These are phyloP conservation scores for Ciconia maguari DNA, from an alignment of 2,113 vertebrate species.

Conservation along the genomic window DNA sequence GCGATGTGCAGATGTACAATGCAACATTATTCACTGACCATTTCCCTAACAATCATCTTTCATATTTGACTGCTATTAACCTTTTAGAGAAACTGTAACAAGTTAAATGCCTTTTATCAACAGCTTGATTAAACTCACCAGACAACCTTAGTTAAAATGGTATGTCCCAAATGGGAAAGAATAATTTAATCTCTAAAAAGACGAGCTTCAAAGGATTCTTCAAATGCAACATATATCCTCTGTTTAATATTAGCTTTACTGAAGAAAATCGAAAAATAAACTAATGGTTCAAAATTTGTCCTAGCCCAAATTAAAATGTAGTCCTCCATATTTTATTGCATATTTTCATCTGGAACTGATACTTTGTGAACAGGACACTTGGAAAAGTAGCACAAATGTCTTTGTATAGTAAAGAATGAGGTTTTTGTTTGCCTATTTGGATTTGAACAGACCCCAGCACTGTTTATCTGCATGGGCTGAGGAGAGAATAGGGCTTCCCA, in stretches of 20 bases:
- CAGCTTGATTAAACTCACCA: background rate
- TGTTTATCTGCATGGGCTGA: background rate
- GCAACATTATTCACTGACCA: background rate
- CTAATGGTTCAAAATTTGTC: background rate
- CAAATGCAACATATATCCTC: background rate
- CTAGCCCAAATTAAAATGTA: background rate
- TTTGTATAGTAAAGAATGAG: background rate
- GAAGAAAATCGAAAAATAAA: background rate
- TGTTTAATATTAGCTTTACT: background rate
- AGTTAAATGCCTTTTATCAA: background rate
- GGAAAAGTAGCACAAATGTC: background rate
- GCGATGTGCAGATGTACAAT: background rate
- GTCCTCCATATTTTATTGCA: background rate
- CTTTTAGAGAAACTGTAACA: background rate
- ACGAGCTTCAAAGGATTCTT: background rate
- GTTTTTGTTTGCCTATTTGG: background rate
- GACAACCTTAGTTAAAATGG: background rate
- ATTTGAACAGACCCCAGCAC: background rate
- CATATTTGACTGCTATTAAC: background rate
- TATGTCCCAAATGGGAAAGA: background rate
- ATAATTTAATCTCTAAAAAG: background rate
- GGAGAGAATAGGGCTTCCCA: background rate
- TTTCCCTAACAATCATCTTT: background rate
- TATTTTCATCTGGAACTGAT: background rate
- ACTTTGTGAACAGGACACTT: background rate